These are phyloP conservation scores for Tiliacea citrago DNA, from an alignment of 2,888 invertebrate genomes.

Conservation along the genomic window DNA sequence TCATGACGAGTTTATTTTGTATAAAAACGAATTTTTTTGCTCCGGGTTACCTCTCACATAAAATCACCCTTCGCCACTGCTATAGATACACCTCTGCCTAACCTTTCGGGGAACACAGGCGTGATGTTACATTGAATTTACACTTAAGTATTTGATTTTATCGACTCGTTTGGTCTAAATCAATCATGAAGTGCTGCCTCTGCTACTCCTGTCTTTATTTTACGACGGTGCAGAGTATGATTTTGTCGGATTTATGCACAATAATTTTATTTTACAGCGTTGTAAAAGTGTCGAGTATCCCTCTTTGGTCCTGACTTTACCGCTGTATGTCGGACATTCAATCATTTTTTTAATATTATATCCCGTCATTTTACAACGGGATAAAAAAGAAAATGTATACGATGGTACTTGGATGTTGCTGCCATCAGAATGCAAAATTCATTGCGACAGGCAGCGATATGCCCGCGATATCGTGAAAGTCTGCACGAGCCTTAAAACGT, in stretches of 20 bases:
- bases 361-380: constrained; percentile 23
- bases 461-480: no score
- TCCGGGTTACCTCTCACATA: no score
- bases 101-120: no score
- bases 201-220: constrained; percentile 34
- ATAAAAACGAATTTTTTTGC: no score
- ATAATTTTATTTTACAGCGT: constrained; percentile 56
- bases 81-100: no score
- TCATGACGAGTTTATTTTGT: no score
- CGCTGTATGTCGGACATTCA: constrained; percentile 42
- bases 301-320: constrained; percentile 10
- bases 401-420: neutral
- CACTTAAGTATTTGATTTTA: constrained; percentile 5
- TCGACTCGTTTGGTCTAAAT: constrained; percentile 3
- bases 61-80: no score
- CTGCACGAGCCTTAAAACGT: neutral
- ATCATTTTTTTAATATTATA: constrained; percentile 45
- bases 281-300: constrained; percentile 51
- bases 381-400: constrained; percentile 19
- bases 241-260: constrained; percentile 51
- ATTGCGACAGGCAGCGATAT: neutral
- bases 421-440: neutral
- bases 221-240: constrained; percentile 52
- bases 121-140: neutral
- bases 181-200: constrained; percentile 7